Evolutionary conservation across 2,797 vertebrate species (phyloP).

Genomic region (Odontamblyopus rebecca): DNA sequence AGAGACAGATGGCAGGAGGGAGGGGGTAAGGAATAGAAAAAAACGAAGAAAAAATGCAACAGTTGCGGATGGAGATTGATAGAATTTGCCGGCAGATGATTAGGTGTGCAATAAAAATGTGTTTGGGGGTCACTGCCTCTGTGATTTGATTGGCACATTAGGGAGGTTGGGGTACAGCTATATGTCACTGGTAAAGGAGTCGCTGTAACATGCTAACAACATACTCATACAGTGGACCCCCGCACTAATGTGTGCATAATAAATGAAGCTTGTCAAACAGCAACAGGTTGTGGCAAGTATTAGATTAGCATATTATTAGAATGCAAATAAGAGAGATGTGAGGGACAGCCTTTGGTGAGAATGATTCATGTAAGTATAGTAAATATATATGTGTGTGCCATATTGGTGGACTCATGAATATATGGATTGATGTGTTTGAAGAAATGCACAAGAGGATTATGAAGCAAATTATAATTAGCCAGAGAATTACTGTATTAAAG

Average conservation of each 20-base stretch:
- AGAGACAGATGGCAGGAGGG: constrained; percentile 63
- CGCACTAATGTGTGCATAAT: constrained; percentile 46
- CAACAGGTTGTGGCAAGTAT: constrained; percentile 42
- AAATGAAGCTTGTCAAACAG: constrained; percentile 39
- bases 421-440: neutral
- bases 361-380: neutral
- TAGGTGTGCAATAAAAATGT: constrained; percentile 53
- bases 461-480: neutral
- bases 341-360: neutral
- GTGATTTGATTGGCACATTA: constrained; percentile 42
- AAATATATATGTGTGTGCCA: neutral
- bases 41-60: constrained; percentile 57
- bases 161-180: constrained; percentile 55
- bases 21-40: constrained; percentile 50
- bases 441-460: neutral
- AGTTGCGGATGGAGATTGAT: constrained; percentile 70
- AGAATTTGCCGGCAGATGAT: constrained; percentile 70
- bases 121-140: constrained; percentile 62
- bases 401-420: neutral
- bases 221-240: constrained; percentile 44
- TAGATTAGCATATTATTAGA: constrained; percentile 10
- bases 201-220: constrained; percentile 55
- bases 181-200: constrained; percentile 56
- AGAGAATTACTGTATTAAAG: neutral
- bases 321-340: neutral